Evolutionary conservation across 2,888 invertebrate genomes (phyloP), one percentile per base, ranked within the genome.

Genomic region (Ceriagrion tenellum): DNA sequence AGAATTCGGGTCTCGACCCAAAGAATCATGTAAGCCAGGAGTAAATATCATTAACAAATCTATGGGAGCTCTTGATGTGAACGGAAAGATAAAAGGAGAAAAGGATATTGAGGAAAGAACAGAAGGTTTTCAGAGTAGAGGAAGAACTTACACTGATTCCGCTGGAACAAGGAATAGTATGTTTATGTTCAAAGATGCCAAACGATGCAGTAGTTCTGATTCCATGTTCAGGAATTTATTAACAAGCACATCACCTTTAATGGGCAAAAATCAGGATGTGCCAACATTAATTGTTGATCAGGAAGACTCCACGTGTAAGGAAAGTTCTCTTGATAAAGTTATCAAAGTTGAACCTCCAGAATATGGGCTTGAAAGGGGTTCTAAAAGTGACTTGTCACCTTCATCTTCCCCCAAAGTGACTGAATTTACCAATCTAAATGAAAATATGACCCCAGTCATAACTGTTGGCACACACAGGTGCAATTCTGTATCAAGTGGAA

Each of bases 101-200:
- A 93, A 93, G n/a, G 93, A 74, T 47, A n/a, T 0, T 12, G 0
- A n/a, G n/a, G 74, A 93, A 47, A 93, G 69, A 23, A 16, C 47
- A 47, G 55, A 89, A 55, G 20, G 40, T 8, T 8, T 6, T n/a
- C 69, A 69, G 16, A 93, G 18, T 16, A 93, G 93, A 69, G 69
- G 12, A 47, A 93, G 93, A 93, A 93, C 93, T 23, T 93, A 69
- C 69, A 93, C 93, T 16, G 93, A 93, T 2, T 47, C 69, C 26
- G 35, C 93, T 16, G 47, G 93, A 74, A 47, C n/a, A 18, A 93
- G 47, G n/a, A 69, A 55, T 69, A 93, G 40, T 93, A 26, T 93
- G 26, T 89, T 89, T 55, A 55, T 55, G 63, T 63, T 93, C 18
- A 40, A 93, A 47, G 69, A 93, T 0, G 26, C 93, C 40, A 63